phyloP scores from a whole-genome alignment of 2,113 vertebrate species.

The Pantherophis guttatus region DNA sequence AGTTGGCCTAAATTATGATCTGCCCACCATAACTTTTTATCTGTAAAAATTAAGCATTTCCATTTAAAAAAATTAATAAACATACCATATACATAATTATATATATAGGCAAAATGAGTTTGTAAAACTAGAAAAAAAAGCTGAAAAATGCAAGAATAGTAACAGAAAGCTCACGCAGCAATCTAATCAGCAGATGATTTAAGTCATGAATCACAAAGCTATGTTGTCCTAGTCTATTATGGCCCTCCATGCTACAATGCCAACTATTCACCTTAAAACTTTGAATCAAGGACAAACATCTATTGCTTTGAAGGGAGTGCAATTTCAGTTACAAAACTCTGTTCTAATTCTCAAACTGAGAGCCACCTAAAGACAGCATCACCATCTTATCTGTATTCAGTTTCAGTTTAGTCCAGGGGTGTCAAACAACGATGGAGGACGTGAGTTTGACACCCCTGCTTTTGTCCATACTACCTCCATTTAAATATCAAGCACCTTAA shows the following conservation, averaged over 20 bases:
- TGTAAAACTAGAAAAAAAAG: not conserved
- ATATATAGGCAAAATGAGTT: no score
- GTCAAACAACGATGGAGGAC: no score
- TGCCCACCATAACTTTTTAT: slow-evolving; percentile 96
- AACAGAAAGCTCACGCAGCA: not conserved
- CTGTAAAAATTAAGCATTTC: slow-evolving; percentile 66
- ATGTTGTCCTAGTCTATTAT: not conserved
- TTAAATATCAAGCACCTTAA: not conserved
- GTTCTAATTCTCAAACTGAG: not conserved
- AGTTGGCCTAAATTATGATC: slow-evolving; percentile 90
- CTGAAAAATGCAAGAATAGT: not conserved
- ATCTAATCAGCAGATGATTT: not conserved
- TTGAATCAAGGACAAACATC: not conserved
- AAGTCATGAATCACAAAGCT: not conserved
- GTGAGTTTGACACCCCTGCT: not conserved
- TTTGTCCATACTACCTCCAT: not conserved
- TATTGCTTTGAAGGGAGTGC: not conserved
- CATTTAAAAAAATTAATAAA: not conserved
- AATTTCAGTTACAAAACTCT: not conserved
- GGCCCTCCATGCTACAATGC: not conserved
- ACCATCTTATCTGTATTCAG: not conserved
- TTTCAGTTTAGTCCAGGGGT: not conserved
- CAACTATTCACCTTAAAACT: not conserved
- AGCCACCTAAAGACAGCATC: not conserved
- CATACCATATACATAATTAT: not conserved